Base-by-base conservation (phyloP, 2,888 invertebrate species). In the Gnatocerus cornutus region DNA sequence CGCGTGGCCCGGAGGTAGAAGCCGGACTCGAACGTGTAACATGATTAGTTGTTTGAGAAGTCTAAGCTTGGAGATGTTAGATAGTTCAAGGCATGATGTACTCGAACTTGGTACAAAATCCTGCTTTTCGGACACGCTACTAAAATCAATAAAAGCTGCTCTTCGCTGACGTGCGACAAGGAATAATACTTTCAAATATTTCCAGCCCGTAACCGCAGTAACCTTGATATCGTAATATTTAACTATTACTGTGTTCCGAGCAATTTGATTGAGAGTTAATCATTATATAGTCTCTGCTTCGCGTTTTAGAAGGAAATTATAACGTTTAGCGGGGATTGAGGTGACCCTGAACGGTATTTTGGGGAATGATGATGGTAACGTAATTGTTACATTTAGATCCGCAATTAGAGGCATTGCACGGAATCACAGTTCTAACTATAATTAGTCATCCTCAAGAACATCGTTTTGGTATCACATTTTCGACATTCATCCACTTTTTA, bases 1-100 rank as follows among this genome's bases (percentile, higher is more conserved):
- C n/a, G 61, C 61, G 43, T 52, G 21, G 63, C 63, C 63, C 43
- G 33, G 41, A 41, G 63, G 52, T 12, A 53, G 33, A 13, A 53
- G 33, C 53, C 59, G 59, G 59, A 59, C 59, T 10, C 10, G 41
- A 41, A 41, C 41, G 10, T 13, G 41, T 10, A 41, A 33, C 33
- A 12, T 41, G 41, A 41, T 41, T 41, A 41, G 41, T 41, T 33
- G 33, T 33, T 33, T n/a, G 41, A 41, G 41, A 41, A 12, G 41
- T 41, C 12, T 41, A 41, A 41, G 7, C 41, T 41, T 12, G 41
- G 37, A 37, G n/a, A n/a, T n/a, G 37, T n/a, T 37, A n/a, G 37
- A 6, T n/a, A 41, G 1, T 41, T 12, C 10, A 41, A 41, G 37
- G 37, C n/a, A 12, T 7, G 33, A 33, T 33, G 9, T 33, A 9